A percentile compares a stretch with the other conserved stretches of the same genome.
phyloP scores from a whole-genome alignment of 2,797 vertebrate species.

The Xenentodon cancila region DNA sequence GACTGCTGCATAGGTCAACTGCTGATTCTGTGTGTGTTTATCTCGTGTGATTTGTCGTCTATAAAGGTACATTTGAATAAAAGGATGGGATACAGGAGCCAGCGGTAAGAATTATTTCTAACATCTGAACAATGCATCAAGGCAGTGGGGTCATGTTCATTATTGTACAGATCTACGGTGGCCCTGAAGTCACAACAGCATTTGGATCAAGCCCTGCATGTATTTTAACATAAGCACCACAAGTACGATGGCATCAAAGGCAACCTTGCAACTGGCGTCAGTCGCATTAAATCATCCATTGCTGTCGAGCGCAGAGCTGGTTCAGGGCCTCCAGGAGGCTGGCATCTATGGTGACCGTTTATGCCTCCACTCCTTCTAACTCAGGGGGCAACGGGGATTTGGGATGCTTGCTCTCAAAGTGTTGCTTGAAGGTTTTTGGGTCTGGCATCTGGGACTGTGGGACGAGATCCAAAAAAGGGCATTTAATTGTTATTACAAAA shows the following conservation, averaged over 20 bases:
- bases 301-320: slow-evolving; percentile 53
- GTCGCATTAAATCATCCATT: slow-evolving; percentile 54
- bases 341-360: slow-evolving; percentile 57
- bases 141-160: slow-evolving; percentile 40
- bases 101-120: slow-evolving; percentile 40
- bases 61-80: slow-evolving; percentile 29
- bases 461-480: slow-evolving; percentile 4
- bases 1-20: slow-evolving; percentile 11
- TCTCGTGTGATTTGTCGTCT: slow-evolving; percentile 16
- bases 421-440: slow-evolving; percentile 97
- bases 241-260: slow-evolving; percentile 51
- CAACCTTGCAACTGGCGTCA: slow-evolving; percentile 35
- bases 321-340: slow-evolving; percentile 48
- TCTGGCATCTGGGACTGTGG: slow-evolving; percentile 96
- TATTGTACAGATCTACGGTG: slow-evolving; percentile 21
- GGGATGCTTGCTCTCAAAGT: slow-evolving; percentile 97
- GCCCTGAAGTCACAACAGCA: slow-evolving; percentile 32
- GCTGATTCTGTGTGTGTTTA: slow-evolving; percentile 17
- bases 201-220: slow-evolving; percentile 21
- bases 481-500: too few relatives aligned
- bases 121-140: slow-evolving; percentile 32
- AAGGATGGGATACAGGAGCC: slow-evolving; percentile 36
- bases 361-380: slow-evolving; percentile 91
- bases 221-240: slow-evolving; percentile 49
- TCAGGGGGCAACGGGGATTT: slow-evolving; percentile 94